phyloP scores from a whole-genome alignment of 1,140 invertebrate genomes.

The Euwallacea fornicatus region DNA sequence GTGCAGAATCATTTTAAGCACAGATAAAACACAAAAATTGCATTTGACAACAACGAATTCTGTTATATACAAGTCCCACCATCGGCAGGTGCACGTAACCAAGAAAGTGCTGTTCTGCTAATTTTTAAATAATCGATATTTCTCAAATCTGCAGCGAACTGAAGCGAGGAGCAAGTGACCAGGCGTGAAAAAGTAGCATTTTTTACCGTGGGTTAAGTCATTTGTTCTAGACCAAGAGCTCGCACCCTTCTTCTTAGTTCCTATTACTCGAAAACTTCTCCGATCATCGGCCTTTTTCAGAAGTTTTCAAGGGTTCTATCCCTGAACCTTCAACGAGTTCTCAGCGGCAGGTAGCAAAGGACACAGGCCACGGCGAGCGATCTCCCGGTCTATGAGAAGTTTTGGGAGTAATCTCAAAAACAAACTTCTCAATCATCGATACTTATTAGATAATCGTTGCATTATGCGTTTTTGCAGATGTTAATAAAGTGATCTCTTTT shows the following conservation, averaged over 20 bases:
- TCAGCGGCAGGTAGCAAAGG: background rate
- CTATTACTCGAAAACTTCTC: too few relatives aligned
- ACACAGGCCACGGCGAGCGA: background rate
- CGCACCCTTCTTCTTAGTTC: too few relatives aligned
- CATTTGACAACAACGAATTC: slow-evolving; percentile 21
- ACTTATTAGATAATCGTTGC: slow-evolving; percentile 27
- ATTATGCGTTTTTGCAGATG: slow-evolving; percentile 15
- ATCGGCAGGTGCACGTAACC: slow-evolving; percentile 29
- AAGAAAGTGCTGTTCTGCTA: slow-evolving; percentile 37
- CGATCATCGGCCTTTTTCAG: too few relatives aligned
- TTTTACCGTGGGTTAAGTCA: slow-evolving; percentile 26
- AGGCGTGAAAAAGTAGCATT: slow-evolving; percentile 31
- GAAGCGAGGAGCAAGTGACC: slow-evolving; percentile 31
- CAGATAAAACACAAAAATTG: slow-evolving; percentile 38
- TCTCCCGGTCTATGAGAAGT: slow-evolving; percentile 18
- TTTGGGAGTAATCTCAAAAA: slow-evolving; percentile 3
- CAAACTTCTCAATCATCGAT: background rate
- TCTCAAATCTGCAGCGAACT: slow-evolving; percentile 35
- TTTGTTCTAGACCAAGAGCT: slow-evolving; percentile 25
- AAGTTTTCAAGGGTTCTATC: background rate
- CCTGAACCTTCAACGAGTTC: background rate
- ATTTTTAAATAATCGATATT: slow-evolving; percentile 38
- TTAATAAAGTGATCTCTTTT: slow-evolving; percentile 14
- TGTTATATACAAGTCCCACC: slow-evolving; percentile 36
- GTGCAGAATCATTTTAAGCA: slow-evolving; percentile 27